Evolutionary conservation across 2,888 invertebrate species (phyloP).

Genomic region (Nomada hirtipes): DNA sequence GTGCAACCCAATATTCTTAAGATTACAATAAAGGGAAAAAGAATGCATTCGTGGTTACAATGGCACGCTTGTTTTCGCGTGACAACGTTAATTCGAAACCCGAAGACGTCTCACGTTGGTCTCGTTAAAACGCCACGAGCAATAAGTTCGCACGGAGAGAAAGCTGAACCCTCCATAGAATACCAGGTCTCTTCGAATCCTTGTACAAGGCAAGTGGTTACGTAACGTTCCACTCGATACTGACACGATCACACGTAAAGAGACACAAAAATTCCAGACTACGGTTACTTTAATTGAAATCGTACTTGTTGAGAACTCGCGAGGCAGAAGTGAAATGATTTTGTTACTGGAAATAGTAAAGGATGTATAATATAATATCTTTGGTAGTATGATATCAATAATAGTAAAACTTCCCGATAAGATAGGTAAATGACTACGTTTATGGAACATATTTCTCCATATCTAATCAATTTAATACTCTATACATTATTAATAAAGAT

Average conservation of each 20-base stretch:
- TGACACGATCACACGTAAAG: conserved; percentile 48
- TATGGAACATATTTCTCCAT: too few species aligned
- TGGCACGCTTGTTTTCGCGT: neutral
- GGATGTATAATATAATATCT: neutral
- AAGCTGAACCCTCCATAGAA: conserved; percentile 61
- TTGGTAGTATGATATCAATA: neutral
- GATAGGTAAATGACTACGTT: too few species aligned
- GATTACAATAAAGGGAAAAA: too few species aligned
- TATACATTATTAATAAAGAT: too few species aligned
- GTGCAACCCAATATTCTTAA: too few species aligned
- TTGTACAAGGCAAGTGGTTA: conserved; percentile 52
- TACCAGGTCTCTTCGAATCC: conserved; percentile 58
- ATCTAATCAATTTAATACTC: too few species aligned
- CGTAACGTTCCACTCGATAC: conserved; percentile 54
- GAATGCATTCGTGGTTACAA: neutral
- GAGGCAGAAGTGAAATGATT: conserved; percentile 7
- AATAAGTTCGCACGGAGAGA: conserved; percentile 66
- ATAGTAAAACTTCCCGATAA: too few species aligned
- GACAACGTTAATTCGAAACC: conserved; percentile 9
- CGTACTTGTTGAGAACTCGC: conserved; percentile 20
- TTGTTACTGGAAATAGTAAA: neutral
- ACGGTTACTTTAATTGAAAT: conserved; percentile 51
- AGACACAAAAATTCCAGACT: conserved; percentile 51
- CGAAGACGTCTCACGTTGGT: conserved; percentile 45
- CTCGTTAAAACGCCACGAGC: conserved; percentile 59